phyloP scores from a whole-genome alignment of 2,888 invertebrate genomes.

The Calliopum simillimum region DNA sequence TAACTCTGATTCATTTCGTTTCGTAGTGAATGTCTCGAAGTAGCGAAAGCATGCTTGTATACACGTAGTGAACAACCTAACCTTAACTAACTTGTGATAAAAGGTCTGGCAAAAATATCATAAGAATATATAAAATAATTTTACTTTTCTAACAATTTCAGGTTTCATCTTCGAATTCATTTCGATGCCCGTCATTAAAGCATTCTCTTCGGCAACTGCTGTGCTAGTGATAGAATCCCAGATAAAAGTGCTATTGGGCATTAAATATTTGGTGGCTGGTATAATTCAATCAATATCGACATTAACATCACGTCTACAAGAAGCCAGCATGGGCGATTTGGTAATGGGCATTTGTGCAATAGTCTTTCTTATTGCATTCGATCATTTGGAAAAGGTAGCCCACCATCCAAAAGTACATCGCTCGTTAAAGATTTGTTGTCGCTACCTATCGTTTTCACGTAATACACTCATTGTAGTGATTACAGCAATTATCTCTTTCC shows the following conservation, averaged over 20 bases:
- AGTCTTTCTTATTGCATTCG: constrained; percentile 73
- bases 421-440: constrained; percentile 70
- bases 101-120: not conserved
- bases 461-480: constrained; percentile 82
- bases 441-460: constrained; percentile 80
- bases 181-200: constrained; percentile 84
- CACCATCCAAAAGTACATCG: constrained; percentile 57
- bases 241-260: constrained; percentile 80
- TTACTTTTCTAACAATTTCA: constrained; percentile 58
- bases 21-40: no score
- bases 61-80: no score
- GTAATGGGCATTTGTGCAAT: constrained; percentile 77
- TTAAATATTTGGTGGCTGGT: constrained; percentile 78
- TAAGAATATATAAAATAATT: no score
- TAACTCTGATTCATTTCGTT: no score
- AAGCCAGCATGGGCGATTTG: constrained; percentile 74
- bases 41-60: no score
- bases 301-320: constrained; percentile 69
- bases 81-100: no score
- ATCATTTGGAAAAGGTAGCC: constrained; percentile 75
- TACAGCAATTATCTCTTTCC: constrained; percentile 73
- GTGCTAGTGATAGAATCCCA: constrained; percentile 83
- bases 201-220: constrained; percentile 89
- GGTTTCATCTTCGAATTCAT: constrained; percentile 89
- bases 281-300: constrained; percentile 73